A percentile compares a stretch with the other conserved stretches of the same genome.
Conservation (phyloP, 2,113 vertebrate genomes). For the Pangasianodon gigas region DNA sequence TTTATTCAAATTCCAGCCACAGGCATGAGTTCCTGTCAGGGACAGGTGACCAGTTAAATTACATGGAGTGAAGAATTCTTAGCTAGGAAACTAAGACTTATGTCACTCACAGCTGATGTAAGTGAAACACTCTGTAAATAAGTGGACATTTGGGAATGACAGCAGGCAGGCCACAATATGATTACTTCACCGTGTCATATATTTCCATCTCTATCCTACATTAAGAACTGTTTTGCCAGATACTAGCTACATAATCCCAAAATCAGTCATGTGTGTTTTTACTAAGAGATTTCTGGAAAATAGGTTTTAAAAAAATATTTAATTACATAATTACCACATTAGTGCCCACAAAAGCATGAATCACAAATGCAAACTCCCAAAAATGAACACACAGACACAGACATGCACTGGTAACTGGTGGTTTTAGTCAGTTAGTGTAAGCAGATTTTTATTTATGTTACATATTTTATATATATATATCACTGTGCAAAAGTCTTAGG, state of each 20-base stretch:
- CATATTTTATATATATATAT: too few species aligned
- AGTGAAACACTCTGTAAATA: conserved; percentile 37
- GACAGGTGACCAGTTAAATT: conserved; percentile 59
- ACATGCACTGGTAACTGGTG: background rate
- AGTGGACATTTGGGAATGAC: conserved; percentile 46
- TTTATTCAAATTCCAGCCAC: background rate
- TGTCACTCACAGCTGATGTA: conserved; percentile 59
- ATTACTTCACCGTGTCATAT: background rate
- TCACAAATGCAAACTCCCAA: background rate
- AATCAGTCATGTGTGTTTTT: background rate
- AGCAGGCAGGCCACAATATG: conserved; percentile 20
- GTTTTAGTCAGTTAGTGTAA: too few species aligned
- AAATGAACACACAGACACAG: background rate
- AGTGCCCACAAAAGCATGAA: background rate
- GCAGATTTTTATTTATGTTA: too few species aligned
- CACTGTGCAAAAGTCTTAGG: too few species aligned
- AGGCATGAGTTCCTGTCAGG: conserved; percentile 54
- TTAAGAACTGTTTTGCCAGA: background rate
- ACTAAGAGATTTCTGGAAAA: background rate
- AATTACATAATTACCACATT: background rate
- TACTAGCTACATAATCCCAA: background rate
- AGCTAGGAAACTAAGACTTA: conserved; percentile 43
- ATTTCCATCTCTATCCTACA: background rate
- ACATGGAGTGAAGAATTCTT: conserved; percentile 62
- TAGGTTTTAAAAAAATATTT: background rate